Conservation (phyloP, 2,797 vertebrate species). For the Chiloscyllium punctatum region DNA sequence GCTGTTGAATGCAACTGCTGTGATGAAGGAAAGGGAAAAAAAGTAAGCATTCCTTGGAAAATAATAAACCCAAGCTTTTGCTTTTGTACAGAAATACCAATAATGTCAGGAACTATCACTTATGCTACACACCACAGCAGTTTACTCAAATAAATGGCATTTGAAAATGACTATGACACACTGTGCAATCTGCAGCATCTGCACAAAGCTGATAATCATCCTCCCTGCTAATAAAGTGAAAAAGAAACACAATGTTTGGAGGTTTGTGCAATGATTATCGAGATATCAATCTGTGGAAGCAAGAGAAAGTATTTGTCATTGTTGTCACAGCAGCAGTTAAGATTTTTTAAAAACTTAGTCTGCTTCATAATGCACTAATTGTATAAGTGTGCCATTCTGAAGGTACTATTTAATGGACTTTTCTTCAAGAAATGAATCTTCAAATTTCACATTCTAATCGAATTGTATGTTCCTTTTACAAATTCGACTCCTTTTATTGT, state of each 20-base stretch:
- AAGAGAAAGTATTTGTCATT: not conserved
- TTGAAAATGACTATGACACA: constrained; percentile 12
- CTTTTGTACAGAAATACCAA: constrained; percentile 1
- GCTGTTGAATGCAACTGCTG: not conserved
- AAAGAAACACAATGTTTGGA: not conserved
- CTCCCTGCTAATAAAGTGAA: constrained; percentile 16
- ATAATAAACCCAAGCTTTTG: not conserved
- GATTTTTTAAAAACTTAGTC: constrained; percentile 11
- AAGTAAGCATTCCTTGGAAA: not conserved
- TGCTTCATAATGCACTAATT: not conserved
- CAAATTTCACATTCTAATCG: not conserved
- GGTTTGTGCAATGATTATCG: not conserved
- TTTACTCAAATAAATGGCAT: constrained; percentile 2
- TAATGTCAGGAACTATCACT: not conserved
- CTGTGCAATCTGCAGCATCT: constrained; percentile 1
- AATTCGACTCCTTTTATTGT: not conserved
- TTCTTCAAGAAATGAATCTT: not conserved
- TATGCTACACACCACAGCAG: not conserved
- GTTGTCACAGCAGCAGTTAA: not conserved
- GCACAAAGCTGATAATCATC: constrained; percentile 26
- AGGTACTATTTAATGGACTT: not conserved
- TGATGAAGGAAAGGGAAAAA: not conserved
- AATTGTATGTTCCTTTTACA: not conserved
- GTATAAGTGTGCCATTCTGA: not conserved
- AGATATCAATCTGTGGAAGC: not conserved